These are phyloP conservation scores for Thyatira batis DNA, from an alignment of 2,888 invertebrate genomes.

Conservation along the genomic window DNA sequence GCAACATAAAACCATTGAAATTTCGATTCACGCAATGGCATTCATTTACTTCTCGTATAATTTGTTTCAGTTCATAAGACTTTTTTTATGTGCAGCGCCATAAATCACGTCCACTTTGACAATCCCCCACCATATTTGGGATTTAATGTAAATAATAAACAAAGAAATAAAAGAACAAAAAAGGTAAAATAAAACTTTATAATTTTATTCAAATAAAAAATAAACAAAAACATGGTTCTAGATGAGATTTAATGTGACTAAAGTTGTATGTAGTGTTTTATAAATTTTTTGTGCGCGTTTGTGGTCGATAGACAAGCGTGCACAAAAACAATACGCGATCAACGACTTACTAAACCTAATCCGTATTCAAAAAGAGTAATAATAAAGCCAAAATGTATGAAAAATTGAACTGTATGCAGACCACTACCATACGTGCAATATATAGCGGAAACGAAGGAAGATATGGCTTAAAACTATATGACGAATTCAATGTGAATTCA, in stretches of 20 bases:
- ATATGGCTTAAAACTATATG: conserved; percentile 28
- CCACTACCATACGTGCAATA: conserved; percentile 63
- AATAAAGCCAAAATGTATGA: conserved; percentile 45
- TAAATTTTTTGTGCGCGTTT: conserved; percentile 41
- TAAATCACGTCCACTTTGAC: conserved; percentile 73
- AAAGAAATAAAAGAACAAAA: conserved; percentile 52
- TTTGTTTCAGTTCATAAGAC: conserved; percentile 59
- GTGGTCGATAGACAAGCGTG: conserved; percentile 10
- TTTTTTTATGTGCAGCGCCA: conserved; percentile 75
- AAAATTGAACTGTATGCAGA: conserved; percentile 57
- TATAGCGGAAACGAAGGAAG: conserved; percentile 23
- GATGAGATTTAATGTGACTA: conserved; percentile 49
- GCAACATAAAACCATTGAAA: conserved; percentile 51
- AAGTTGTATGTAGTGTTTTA: conserved; percentile 36
- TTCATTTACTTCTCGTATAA: conserved; percentile 54
- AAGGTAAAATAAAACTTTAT: conserved; percentile 49
- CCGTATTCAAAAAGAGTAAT: conserved; percentile 35
- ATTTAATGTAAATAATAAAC: conserved; percentile 44
- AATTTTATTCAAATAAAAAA: conserved; percentile 65
- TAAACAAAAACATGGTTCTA: conserved; percentile 49
- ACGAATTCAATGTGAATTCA: conserved; percentile 57
- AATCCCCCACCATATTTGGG: conserved; percentile 69
- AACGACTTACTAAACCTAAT: conserved; percentile 30
- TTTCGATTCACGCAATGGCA: conserved; percentile 60
- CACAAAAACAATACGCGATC: conserved; percentile 43